Base-by-base conservation (phyloP, 1,140 invertebrate genomes). In the Idris sp. region DNA sequence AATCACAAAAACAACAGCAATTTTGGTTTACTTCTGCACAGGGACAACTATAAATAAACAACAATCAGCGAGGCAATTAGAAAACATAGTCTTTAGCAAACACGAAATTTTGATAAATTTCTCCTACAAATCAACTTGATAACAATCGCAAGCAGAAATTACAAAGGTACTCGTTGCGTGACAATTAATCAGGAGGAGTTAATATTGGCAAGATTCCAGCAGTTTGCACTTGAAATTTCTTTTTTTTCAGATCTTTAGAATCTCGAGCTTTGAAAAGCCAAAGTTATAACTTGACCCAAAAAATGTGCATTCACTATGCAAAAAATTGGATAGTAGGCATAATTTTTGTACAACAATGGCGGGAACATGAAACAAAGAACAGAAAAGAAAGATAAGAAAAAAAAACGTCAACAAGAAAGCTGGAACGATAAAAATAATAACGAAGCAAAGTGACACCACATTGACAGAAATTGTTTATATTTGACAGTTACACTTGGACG, bases 231-330 rank as follows among this genome's bases (percentile, higher is more conserved):
- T 53, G 36, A 30, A 35, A 53, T 54, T 54, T 54, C 41, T 36
- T 31, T 9, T 22, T 18, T 18, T 41, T 19, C 8, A n/a, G n/a
- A n/a, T 56, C 4, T 43, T 35, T 40, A 40, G 19, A 25, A 38
- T 51, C 44, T 43, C 44, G 38, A 51, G 53, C 25, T 36, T 58
- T 59, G 53, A 68, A 51, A 58, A 68, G 53, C 53, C 36, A 61
- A 69, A 53, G 65, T 61, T 59, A 59, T 69, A 59, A 69, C 54
- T 69, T 61, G 65, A 69, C 65, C 65, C 54, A 69, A 69, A 69
- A 59, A 61, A 15, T 59, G 36, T 68, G 64, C 46, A 51, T 68
- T 58, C 64, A 36, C 35, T 54, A 28, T 25, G 38, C 59, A 53
- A 16, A 51, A 62, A 43, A 51, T 49, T 41, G 15, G 31, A n/a